Percentiles rank a stretch among this genome's conserved stretches.
Evolutionary conservation across 2,888 invertebrate species (phyloP).

Genomic region (Epinotia bilunana): DNA sequence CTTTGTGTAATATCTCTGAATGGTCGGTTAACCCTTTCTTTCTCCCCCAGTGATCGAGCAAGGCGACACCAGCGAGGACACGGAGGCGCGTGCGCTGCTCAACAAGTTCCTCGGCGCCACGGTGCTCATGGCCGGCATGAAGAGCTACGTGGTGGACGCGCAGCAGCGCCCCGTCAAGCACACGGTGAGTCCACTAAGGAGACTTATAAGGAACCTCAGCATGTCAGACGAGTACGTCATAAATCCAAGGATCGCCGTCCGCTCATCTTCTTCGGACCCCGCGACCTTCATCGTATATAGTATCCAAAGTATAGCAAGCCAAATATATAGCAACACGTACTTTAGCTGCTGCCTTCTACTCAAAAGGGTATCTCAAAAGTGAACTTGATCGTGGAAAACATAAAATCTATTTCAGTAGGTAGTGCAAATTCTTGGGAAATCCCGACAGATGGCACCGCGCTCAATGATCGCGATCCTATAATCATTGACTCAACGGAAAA

Average conservation of each 20-base stretch:
- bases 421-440: conserved; percentile 7
- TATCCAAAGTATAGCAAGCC: no score
- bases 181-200: conserved; percentile 51
- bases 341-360: no score
- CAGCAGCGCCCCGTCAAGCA: conserved; percentile 49
- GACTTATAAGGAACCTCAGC: no score
- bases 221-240: no score
- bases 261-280: neutral
- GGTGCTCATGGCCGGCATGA: conserved; percentile 91
- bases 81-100: conserved; percentile 89
- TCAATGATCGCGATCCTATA: neutral
- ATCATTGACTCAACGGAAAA: neutral
- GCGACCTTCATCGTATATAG: no score
- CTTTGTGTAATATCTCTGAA: neutral
- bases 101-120: conserved; percentile 94
- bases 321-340: no score
- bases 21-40: neutral
- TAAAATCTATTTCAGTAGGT: no score
- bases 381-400: no score
- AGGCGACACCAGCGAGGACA: conserved; percentile 87
- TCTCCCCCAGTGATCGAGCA: conserved; percentile 82
- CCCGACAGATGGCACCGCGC: conserved; percentile 21
- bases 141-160: conserved; percentile 77
- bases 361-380: no score
- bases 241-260: no score